Conservation (phyloP, 2,113 vertebrate species). For the Sinocyclocheilus anophthalmus region DNA sequence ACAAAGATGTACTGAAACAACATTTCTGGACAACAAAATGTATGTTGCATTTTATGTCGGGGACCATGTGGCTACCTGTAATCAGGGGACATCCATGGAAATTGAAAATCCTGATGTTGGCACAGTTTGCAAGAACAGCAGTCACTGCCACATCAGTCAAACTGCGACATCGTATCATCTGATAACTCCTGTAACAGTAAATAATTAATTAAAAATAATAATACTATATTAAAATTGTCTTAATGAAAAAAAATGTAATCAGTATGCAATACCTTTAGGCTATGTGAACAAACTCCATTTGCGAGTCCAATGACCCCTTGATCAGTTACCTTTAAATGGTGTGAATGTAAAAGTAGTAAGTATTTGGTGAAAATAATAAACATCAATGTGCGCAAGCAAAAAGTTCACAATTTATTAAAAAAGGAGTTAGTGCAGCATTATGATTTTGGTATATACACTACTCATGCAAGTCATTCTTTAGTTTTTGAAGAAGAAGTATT, state of each 20-base stretch:
- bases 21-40: background rate
- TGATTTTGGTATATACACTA: background rate
- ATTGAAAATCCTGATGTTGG: conserved; percentile 80
- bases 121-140: conserved; percentile 79
- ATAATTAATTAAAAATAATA: background rate
- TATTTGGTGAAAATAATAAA: background rate
- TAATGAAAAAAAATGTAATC: background rate
- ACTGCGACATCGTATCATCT: conserved; percentile 81
- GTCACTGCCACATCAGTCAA: conserved; percentile 81
- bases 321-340: conserved; percentile 81
- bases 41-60: background rate
- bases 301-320: conserved; percentile 81
- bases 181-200: conserved; percentile 76
- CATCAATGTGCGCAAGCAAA: no score
- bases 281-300: conserved; percentile 80
- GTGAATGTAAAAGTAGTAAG: background rate
- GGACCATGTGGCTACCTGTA: conserved; percentile 73
- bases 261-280: conserved; percentile 79
- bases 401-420: no score
- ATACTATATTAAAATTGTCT: background rate
- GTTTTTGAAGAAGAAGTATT: no score
- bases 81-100: conserved; percentile 86
- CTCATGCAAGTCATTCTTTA: no score
- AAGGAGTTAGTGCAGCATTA: no score
- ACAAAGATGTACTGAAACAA: background rate